Conservation (phyloP, 2,888 invertebrate genomes). For the Capitulum mitella region DNA sequence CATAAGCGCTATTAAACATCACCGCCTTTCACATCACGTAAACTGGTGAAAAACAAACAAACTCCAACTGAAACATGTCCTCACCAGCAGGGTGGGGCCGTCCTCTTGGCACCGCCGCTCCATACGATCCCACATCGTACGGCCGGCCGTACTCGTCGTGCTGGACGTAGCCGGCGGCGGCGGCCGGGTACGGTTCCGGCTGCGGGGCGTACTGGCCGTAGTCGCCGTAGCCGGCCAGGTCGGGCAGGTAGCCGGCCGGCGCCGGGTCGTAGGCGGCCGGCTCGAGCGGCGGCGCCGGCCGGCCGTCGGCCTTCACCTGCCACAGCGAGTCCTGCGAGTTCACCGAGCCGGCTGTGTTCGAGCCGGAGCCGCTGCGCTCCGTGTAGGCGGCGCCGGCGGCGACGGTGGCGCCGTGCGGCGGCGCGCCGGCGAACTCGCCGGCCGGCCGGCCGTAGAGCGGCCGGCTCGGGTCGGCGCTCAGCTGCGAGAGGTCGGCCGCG, state of each 20-base stretch:
- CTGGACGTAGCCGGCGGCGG: conserved; percentile 72
- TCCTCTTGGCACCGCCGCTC: conserved; percentile 40
- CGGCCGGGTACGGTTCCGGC: conserved; percentile 43
- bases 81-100: background rate
- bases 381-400: conserved; percentile 80
- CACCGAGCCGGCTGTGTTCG: conserved; percentile 80
- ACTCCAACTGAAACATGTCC: too few relatives aligned
- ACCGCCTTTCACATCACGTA: too few relatives aligned
- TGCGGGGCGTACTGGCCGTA: conserved; percentile 69
- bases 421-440: background rate
- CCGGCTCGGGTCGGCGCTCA: background rate
- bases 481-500: background rate
- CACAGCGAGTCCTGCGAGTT: conserved; percentile 89
- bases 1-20: too few relatives aligned
- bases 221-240: conserved; percentile 60
- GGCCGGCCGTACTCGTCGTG: conserved; percentile 54
- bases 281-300: conserved; percentile 60
- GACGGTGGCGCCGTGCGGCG: conserved; percentile 48
- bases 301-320: conserved; percentile 63
- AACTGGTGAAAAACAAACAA: too few relatives aligned
- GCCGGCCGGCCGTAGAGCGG: background rate
- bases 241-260: conserved; percentile 56
- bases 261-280: conserved; percentile 46
- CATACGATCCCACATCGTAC: conserved; percentile 54
- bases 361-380: conserved; percentile 85